Percentiles rank a stretch among this genome's conserved stretches.
These are phyloP conservation scores for Cettia cetti DNA, from an alignment of 2,113 vertebrate genomes.

Conservation along the genomic window DNA sequence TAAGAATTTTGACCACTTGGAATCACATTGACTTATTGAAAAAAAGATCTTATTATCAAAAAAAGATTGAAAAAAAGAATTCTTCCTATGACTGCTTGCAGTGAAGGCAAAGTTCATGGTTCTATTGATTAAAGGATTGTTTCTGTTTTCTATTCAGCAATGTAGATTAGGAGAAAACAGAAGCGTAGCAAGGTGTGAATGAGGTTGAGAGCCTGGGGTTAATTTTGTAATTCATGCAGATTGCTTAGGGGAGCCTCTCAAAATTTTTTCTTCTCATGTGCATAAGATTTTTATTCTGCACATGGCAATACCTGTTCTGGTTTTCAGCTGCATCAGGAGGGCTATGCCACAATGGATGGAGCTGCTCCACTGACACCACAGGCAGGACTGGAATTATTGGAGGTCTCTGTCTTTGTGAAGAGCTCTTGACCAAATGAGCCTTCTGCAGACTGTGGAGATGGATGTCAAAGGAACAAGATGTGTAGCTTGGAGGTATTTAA, in stretches of 20 bases:
- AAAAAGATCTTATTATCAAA: neutral
- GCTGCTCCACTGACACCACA: neutral
- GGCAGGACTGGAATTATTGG: neutral
- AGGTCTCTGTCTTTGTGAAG: neutral
- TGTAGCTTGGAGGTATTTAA: neutral
- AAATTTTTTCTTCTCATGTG: neutral
- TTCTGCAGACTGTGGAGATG: neutral
- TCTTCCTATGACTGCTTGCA: neutral
- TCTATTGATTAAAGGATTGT: neutral
- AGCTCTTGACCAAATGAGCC: neutral
- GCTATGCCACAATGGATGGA: neutral
- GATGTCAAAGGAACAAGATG: neutral
- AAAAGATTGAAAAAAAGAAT: neutral
- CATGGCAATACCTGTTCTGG: neutral
- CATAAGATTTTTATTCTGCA: neutral
- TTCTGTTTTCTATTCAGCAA: neutral
- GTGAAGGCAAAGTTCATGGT: neutral
- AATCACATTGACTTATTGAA: neutral
- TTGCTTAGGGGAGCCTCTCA: neutral
- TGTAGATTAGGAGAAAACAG: neutral
- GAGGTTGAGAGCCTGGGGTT: neutral
- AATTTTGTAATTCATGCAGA: neutral
- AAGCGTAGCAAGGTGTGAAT: neutral
- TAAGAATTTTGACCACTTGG: neutral
- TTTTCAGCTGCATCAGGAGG: neutral